Percentiles rank a stretch among this genome's conserved stretches.
These are phyloP conservation scores for Sapajus apella DNA, from an alignment of 2,113 vertebrate species.

Conservation along the genomic window DNA sequence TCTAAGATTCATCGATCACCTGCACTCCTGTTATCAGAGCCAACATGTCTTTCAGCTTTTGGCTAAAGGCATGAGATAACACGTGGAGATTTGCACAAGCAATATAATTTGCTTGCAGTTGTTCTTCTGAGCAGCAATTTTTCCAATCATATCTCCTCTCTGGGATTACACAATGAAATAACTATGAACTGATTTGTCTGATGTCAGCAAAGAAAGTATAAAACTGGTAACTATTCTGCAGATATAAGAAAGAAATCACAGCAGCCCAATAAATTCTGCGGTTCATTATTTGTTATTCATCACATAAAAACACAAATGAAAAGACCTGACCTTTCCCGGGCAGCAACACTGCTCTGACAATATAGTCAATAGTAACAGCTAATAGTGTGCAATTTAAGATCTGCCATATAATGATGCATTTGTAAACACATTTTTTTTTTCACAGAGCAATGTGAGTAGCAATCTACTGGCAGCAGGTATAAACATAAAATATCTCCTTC, in stretches of 20 bases:
- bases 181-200: conserved; percentile 27
- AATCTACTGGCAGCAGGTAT: conserved; percentile 52
- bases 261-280: conserved; percentile 42
- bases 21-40: not conserved
- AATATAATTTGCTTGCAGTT: not conserved
- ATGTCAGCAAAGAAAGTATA: conserved; percentile 44
- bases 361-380: conserved; percentile 75
- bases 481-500: conserved; percentile 70
- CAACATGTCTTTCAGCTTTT: not conserved
- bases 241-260: conserved; percentile 31
- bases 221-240: not conserved
- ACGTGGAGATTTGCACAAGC: not conserved
- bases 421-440: conserved; percentile 68
- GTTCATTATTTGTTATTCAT: conserved; percentile 80
- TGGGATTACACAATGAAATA: conserved; percentile 48
- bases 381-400: conserved; percentile 79
- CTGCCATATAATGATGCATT: conserved; percentile 68
- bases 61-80: not conserved
- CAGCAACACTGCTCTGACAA: conserved; percentile 58
- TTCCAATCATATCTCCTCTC: conserved; percentile 52
- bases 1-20: fast-evolving
- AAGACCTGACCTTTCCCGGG: conserved; percentile 78
- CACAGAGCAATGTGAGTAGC: not conserved
- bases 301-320: conserved; percentile 70
- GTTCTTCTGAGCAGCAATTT: not conserved